Base-by-base conservation (phyloP, 2,888 invertebrate species). In the Folsomia manolachei region DNA sequence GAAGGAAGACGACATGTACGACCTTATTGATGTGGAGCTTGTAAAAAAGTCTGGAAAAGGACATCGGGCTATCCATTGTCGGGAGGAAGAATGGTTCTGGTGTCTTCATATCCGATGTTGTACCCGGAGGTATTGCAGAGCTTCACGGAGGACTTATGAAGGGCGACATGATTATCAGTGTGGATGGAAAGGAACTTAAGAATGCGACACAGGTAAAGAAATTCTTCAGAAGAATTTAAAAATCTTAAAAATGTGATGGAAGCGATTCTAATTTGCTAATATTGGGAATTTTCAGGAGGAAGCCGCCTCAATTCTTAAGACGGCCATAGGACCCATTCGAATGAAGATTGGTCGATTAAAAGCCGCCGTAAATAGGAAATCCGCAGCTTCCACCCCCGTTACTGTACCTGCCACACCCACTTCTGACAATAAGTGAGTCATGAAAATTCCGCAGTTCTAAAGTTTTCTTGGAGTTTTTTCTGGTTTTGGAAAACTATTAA, bases 101-200 rank as follows among this genome's bases (percentile, higher is more conserved):
- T 69, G 92, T 96, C 71, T 97, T 95, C 83, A 90, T 99, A 69
- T 92, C 93, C 19, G 97, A 97, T 82, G 88, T 97, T 83, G 98
- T 97, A 51, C 73, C 71, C 14, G 73, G 74, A 26, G 74, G 75
- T 18, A 75, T 74, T 70, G 76, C 76, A 7, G 87, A 88, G 78
- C 84, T 85, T n/a, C 96, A 97, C 83, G 95, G 93, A 2, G 90
- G 94, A 71, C 88, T 99, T 76, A 91, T 93, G 85, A 91, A 91
- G 82, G 97, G 98, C 23, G 98, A 99, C 85, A 89, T 94, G 82
- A 89, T 99, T 66, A 86, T 94, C 9, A 88, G 93, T 39, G 92
- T 98, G 18, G 95, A 97, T 83, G 94, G 92, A 1, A 91, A 93
- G 81, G 93, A 94, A 79, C 84, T 95, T 69, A 89, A 90, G 75